Base-by-base conservation (phyloP, 1,140 invertebrate species). In the Heliconius melpomene region DNA sequence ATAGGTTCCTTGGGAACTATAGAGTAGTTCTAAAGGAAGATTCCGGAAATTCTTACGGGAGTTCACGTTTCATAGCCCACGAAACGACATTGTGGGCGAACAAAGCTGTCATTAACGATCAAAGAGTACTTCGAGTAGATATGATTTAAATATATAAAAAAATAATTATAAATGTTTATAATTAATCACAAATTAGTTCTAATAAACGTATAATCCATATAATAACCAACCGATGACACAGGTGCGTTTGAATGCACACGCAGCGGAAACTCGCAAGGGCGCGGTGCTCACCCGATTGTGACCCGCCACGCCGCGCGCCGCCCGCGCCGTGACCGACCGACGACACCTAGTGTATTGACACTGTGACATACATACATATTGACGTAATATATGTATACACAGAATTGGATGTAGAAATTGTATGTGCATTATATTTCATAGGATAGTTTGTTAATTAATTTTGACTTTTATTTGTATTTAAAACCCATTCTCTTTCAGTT, bases 231-330 rank as follows among this genome's bases (percentile, higher is more conserved):
- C 52, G 13, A 11, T 3, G 26, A 60, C 40, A 78, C 71, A 78
- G 70, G 70, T 78, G 77, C 40, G 50, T 72, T 72, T 46, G 70
- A 50, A 36, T 72, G 74, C 74, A 40, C 66, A 52, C 75, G 66
- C 66, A 50, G 60, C 83, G 85, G 85, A 83, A 84, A 74, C 81
- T 72, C 16, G 8, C 73, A 80, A 83, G 83, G 83, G 81, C 79
- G 81, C 60, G 76, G 75, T 78, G 81, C 71, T 78, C 81, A 78
- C 71, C 79, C 72, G 76, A 79, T 85, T 83, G 83, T 83, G 78
- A 77, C 78, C 54, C 50, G 54, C 75, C 40, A 23, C 50, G 71
- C 38, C 46, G 57, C 38, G 38, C 11, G 11, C 40, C 11, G 40
- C 40, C 40, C 40, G 40, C 38, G 38, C 40, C 74, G 23, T 26